Percentiles rank a stretch among this genome's conserved stretches.
Conservation (phyloP, 2,113 vertebrate species). For the Chionomys nivalis region DNA sequence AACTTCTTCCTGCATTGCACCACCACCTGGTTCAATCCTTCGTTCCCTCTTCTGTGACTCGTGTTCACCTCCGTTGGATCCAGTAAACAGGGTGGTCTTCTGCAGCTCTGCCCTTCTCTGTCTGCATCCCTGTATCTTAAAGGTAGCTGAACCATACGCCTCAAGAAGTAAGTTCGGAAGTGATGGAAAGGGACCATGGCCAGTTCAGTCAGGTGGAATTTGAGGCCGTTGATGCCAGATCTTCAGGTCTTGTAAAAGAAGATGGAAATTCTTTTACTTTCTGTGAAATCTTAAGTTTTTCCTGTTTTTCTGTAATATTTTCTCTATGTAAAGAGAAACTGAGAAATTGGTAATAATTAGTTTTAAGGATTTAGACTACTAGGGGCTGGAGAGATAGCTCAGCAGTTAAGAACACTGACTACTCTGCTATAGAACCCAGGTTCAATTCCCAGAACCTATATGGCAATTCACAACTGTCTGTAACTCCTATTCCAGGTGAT, state of each 20-base stretch:
- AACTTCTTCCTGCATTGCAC: neutral
- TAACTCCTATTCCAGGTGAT: neutral
- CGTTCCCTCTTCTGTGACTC: conserved; percentile 12
- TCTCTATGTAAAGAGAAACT: neutral
- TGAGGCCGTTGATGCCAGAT: neutral
- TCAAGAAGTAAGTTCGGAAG: neutral
- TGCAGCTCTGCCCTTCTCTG: neutral
- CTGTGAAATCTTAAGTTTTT: neutral
- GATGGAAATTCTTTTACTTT: conserved; percentile 13
- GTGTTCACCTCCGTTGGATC: neutral
- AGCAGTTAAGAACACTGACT: neutral
- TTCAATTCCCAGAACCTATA: neutral
- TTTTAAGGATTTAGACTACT: neutral
- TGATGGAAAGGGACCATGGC: neutral
- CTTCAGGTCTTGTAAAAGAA: neutral
- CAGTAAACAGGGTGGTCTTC: neutral
- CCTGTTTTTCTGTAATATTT: neutral
- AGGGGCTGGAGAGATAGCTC: neutral
- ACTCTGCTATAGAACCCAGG: neutral
- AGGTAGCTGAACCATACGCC: neutral
- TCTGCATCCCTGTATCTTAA: neutral
- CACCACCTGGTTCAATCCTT: neutral
- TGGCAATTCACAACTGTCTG: neutral
- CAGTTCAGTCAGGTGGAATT: neutral
- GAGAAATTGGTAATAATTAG: neutral